Conservation (phyloP, 2,888 invertebrate genomes). For the Agonopterix subpropinquella region DNA sequence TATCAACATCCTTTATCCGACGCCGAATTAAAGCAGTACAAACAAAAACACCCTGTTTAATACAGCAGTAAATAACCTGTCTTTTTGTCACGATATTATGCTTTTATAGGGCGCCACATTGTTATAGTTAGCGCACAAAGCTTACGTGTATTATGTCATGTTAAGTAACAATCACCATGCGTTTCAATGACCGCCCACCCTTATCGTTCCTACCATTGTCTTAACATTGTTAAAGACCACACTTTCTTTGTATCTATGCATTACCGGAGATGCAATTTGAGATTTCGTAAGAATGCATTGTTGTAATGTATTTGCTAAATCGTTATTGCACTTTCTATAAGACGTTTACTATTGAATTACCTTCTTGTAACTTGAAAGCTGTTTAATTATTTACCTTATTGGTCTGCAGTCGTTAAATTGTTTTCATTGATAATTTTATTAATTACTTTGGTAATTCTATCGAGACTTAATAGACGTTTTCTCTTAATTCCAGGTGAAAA, state of each 20-base stretch:
- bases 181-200: constrained; percentile 32
- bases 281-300: constrained; percentile 30
- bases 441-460: too few species aligned
- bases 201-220: constrained; percentile 43
- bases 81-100: too few species aligned
- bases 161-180: constrained; percentile 26
- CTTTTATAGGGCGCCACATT: too few species aligned
- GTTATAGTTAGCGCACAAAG: constrained; percentile 1
- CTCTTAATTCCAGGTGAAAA: constrained; percentile 48
- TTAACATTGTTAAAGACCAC: constrained; percentile 18
- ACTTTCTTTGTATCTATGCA: constrained; percentile 26
- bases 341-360: not conserved
- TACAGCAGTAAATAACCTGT: too few species aligned
- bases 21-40: too few species aligned
- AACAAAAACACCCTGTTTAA: too few species aligned
- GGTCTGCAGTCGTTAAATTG: too few species aligned
- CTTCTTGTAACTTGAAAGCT: not conserved
- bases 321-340: constrained; percentile 1
- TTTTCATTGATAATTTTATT: too few species aligned
- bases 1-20: too few species aligned
- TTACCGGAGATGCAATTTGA: constrained; percentile 17
- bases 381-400: too few species aligned
- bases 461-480: not conserved
- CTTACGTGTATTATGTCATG: constrained; percentile 25
- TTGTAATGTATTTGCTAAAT: constrained; percentile 4